These are phyloP conservation scores for Grallaria varia DNA, from an alignment of 2,113 vertebrate genomes.

Conservation along the genomic window DNA sequence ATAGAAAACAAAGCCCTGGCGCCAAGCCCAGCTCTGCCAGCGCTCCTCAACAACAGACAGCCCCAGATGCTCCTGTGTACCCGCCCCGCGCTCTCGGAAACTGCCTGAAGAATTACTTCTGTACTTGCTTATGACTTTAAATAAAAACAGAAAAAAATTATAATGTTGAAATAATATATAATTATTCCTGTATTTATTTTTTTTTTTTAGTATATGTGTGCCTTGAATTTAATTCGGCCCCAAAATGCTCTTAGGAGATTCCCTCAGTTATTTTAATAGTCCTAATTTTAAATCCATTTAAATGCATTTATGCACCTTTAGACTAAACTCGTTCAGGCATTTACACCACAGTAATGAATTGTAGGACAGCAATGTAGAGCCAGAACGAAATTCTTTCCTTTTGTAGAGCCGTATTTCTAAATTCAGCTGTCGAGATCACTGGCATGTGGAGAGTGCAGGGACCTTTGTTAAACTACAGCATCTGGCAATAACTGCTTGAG, in stretches of 20 bases:
- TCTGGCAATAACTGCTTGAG: neutral
- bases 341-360: slow-evolving; percentile 38
- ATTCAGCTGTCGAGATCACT: slow-evolving; percentile 37
- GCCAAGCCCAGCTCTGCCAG: neutral
- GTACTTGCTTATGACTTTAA: neutral
- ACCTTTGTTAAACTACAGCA: slow-evolving; percentile 44
- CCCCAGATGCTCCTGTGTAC: neutral
- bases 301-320: slow-evolving; percentile 44
- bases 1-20: neutral
- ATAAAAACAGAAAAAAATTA: neutral
- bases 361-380: slow-evolving; percentile 26
- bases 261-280: neutral
- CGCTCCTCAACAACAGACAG: neutral
- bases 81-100: neutral
- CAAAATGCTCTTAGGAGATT: neutral
- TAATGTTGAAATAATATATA: neutral
- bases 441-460: slow-evolving; percentile 18
- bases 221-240: neutral
- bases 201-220: neutral
- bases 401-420: slow-evolving; percentile 16
- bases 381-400: slow-evolving; percentile 28
- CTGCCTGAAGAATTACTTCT: neutral
- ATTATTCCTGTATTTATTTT: too few species aligned
- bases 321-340: slow-evolving; percentile 31
- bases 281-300: slow-evolving; percentile 46